Evolutionary conservation across 2,888 invertebrate genomes (phyloP).

Genomic region (Lasioglossum vierecki): DNA sequence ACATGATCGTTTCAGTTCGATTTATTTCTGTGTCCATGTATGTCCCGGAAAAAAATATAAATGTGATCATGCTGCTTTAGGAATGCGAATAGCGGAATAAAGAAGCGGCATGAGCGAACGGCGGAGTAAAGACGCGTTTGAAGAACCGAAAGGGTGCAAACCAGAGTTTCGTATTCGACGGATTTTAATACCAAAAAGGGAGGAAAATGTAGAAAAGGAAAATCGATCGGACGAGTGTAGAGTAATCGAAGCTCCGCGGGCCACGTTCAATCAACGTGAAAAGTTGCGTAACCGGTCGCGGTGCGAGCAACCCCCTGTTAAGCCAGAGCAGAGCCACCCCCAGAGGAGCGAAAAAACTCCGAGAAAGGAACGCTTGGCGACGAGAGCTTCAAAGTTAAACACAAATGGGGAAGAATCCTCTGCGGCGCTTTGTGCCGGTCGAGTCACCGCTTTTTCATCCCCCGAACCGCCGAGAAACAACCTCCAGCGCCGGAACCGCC

Average conservation of each 20-base stretch:
- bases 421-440: slow-evolving; percentile 33
- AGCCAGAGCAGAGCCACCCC: slow-evolving; percentile 5
- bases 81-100: neutral
- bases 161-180: neutral
- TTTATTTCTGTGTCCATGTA: neutral
- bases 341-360: slow-evolving; percentile 2
- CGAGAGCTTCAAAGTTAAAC: slow-evolving; percentile 58
- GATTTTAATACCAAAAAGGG: slow-evolving; percentile 3
- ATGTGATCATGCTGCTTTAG: neutral
- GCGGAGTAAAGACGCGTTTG: neutral
- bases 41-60: neutral
- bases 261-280: slow-evolving; percentile 16
- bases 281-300: slow-evolving; percentile 20
- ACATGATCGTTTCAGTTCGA: neutral
- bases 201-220: neutral
- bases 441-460: slow-evolving; percentile 33
- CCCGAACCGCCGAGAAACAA: slow-evolving; percentile 13
- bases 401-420: slow-evolving; percentile 56
- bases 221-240: neutral
- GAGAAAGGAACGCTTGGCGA: slow-evolving; percentile 41
- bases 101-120: neutral
- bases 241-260: slow-evolving; percentile 25
- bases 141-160: neutral
- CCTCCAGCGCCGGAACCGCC: slow-evolving; percentile 22
- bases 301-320: slow-evolving; percentile 1